Conservation (phyloP, 2,113 vertebrate genomes). For the Lucifuga dentata region DNA sequence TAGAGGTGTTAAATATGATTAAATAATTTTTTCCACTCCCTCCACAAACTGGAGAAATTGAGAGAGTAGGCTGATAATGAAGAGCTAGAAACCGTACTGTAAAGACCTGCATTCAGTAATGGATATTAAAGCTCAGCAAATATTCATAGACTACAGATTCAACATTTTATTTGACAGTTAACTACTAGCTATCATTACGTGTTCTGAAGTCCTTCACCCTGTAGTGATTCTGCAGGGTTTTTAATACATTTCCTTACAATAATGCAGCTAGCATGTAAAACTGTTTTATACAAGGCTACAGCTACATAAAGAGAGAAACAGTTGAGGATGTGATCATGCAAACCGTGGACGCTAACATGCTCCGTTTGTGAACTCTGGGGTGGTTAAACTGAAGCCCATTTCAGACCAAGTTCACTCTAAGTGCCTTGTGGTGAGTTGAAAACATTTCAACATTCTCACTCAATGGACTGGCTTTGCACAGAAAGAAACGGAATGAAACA, state of each 20-base stretch:
- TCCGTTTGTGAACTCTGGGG: constrained; percentile 55
- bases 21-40: constrained; percentile 47
- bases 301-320: constrained; percentile 23
- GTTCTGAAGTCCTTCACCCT: neutral
- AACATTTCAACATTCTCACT: constrained; percentile 60
- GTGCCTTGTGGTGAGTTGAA: constrained; percentile 56
- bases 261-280: constrained; percentile 3
- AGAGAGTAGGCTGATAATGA: constrained; percentile 28
- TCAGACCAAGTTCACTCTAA: constrained; percentile 41
- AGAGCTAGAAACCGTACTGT: neutral
- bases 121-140: constrained; percentile 5
- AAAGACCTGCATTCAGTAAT: too few species aligned
- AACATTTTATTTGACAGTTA: constrained; percentile 25
- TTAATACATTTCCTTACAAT: neutral
- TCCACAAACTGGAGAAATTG: constrained; percentile 9
- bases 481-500: constrained; percentile 7
- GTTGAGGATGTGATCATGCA: constrained; percentile 65
- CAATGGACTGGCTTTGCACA: constrained; percentile 37
- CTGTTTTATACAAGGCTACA: constrained; percentile 5
- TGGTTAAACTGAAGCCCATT: constrained; percentile 48
- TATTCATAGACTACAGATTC: constrained; percentile 2
- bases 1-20: constrained; percentile 66
- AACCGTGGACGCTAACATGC: constrained; percentile 57
- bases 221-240: neutral
- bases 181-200: neutral